Evolutionary conservation across 2,888 invertebrate species (phyloP).

Genomic region (Melolontha melolontha): DNA sequence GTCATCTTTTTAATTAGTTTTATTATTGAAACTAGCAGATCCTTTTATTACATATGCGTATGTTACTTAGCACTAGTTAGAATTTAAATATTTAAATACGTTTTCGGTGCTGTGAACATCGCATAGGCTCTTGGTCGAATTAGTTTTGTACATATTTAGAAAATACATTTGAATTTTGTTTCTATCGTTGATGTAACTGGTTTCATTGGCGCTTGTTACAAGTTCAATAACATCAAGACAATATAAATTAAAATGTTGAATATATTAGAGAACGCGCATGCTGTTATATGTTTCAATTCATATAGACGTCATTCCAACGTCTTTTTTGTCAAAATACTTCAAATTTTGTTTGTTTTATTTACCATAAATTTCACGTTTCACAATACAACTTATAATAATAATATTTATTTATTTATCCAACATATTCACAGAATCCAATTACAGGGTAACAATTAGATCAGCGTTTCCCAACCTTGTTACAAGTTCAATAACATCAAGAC

Average conservation of each 20-base stretch:
- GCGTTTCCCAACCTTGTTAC: too few species aligned
- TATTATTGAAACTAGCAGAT: slow-evolving; percentile 9
- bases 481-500: slow-evolving; percentile 24
- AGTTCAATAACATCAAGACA: slow-evolving; percentile 24
- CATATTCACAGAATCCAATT: too few species aligned
- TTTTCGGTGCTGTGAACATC: slow-evolving; percentile 10
- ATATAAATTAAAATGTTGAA: background rate
- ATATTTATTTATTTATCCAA: too few species aligned
- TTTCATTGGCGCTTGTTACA: background rate
- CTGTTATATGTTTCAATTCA: too few species aligned
- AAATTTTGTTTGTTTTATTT: too few species aligned
- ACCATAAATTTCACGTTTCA: too few species aligned
- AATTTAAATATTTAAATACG: slow-evolving; percentile 28
- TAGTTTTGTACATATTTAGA: slow-evolving; percentile 37
- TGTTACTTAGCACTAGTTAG: background rate
- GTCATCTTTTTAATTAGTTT: slow-evolving; percentile 25
- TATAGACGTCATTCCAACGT: too few species aligned
- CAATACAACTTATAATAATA: too few species aligned
- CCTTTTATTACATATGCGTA: slow-evolving; percentile 9
- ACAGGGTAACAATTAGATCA: too few species aligned
- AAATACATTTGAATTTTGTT: slow-evolving; percentile 26
- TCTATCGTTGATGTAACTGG: background rate
- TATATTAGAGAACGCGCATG: too few species aligned
- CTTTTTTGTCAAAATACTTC: too few species aligned
- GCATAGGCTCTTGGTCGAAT: background rate